Evolutionary conservation across 2,888 invertebrate genomes (phyloP).

Genomic region (Lingula anatina): DNA sequence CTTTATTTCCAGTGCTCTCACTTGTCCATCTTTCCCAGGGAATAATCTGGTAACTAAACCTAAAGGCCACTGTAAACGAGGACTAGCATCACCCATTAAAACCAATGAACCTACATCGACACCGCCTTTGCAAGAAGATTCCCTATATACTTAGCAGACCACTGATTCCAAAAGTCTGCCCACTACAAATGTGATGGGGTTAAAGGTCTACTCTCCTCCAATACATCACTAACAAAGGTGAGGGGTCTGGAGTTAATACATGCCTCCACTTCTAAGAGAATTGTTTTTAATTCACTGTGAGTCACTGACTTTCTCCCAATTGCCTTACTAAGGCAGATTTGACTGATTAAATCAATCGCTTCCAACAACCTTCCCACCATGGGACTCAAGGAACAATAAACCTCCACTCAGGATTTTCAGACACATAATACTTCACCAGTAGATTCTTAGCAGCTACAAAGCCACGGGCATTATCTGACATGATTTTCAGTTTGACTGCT

Average conservation of each 20-base stretch:
- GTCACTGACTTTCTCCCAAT: constrained; percentile 6
- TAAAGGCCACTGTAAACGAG: not conserved
- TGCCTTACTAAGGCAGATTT: constrained; percentile 10
- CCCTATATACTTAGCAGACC: constrained; percentile 6
- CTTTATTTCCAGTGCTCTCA: constrained; percentile 6
- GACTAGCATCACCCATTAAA: not conserved
- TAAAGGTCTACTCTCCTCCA: constrained; percentile 6
- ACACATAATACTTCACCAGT: not conserved
- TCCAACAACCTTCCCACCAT: constrained; percentile 17
- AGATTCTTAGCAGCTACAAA: constrained; percentile 8
- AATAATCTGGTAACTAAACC: not conserved
- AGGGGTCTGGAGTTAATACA: constrained; percentile 15
- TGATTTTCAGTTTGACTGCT: too few species aligned
- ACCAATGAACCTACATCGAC: not conserved
- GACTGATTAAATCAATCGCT: constrained; percentile 10
- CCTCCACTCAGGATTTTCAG: constrained; percentile 7
- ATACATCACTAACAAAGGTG: constrained; percentile 9
- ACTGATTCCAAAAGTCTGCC: constrained; percentile 8
- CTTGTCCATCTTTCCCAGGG: constrained; percentile 7
- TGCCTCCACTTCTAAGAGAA: constrained; percentile 13
- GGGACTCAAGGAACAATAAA: constrained; percentile 14
- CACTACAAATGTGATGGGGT: constrained; percentile 13
- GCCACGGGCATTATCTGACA: constrained; percentile 16
- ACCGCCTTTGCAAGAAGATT: not conserved
- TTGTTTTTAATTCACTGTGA: constrained; percentile 9